Base-by-base conservation (phyloP, 2,888 invertebrate species). In the Apocheima hispidaria region DNA sequence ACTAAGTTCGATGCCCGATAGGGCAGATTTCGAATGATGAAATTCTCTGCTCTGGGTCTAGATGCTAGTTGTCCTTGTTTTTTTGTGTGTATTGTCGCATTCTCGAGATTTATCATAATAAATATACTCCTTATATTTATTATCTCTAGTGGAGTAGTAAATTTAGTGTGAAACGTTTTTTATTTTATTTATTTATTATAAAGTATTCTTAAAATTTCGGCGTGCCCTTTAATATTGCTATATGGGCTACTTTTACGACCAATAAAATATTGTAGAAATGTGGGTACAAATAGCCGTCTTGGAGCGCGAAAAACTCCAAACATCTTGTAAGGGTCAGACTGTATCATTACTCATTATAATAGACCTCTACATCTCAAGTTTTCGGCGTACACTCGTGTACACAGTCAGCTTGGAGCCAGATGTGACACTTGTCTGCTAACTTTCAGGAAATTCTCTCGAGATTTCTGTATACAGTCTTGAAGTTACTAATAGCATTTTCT, bases 371-470 rank as follows among this genome's bases (percentile, higher is more conserved):
- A 51, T 59, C 59, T 48, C 49, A 48, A 59, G 48, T 59, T 59
- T 44, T 40, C 46, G 59, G n/a, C 30, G 20, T 59, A 40, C 40
- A 41, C 46, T 53, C 58, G 46, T 52, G 23, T 44, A 59, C 51
- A 53, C 20, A 52, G 48, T 21, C 59, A 16, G 46, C 40, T 41
- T 52, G 52, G 65, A 61, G 48, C 18, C 61, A 61, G 51, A 58
- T 61, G 58, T 65, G 65, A 61, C 65, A 58, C 38, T 48, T 65
- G 61, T 55, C 61, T 26, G 48, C 46, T 35, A 58, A 52, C 28
- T 61, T 52, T 54, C 33, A 18, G 28, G 46, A 30, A 44, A 48
- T 35, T 10, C 59, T 16, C 52, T 46, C 4, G 52, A 33, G 48
- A 53, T 18, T 44, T 20, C 46, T 18, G 14, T 26, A 2, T 44